These are phyloP conservation scores for Vespertilio murinus DNA, from an alignment of 2,797 vertebrate species.

Conservation along the genomic window DNA sequence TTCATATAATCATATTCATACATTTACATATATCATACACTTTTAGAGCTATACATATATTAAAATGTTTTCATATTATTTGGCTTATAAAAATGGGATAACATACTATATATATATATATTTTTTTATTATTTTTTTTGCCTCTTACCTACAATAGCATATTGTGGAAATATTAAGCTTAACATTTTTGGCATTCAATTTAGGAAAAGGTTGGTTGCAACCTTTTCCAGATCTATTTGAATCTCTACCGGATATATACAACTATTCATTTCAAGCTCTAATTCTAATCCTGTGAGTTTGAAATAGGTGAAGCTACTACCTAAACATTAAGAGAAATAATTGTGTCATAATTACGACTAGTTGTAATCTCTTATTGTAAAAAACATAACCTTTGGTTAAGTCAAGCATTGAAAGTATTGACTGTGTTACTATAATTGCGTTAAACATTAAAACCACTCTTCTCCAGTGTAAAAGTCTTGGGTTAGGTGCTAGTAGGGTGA, in stretches of 20 bases:
- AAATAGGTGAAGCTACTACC: not conserved
- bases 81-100: not conserved
- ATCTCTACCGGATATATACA: not conserved
- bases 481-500: not conserved
- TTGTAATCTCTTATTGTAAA: not conserved
- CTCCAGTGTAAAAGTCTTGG: not conserved
- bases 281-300: not conserved
- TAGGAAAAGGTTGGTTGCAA: not conserved
- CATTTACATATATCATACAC: not conserved
- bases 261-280: not conserved
- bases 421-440: not conserved
- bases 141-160: not conserved
- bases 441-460: not conserved
- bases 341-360: not conserved
- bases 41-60: not conserved
- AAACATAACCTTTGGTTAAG: not conserved
- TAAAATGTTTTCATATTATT: not conserved
- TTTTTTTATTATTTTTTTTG: too few relatives aligned
- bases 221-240: not conserved
- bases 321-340: conserved; percentile 8
- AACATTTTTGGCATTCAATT: not conserved
- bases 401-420: not conserved
- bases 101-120: not conserved
- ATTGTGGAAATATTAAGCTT: not conserved
- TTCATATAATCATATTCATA: not conserved